A percentile compares a stretch with the other conserved stretches of the same genome.
Conservation (phyloP, 2,888 invertebrate species). For the Conops quadrifasciatus region DNA sequence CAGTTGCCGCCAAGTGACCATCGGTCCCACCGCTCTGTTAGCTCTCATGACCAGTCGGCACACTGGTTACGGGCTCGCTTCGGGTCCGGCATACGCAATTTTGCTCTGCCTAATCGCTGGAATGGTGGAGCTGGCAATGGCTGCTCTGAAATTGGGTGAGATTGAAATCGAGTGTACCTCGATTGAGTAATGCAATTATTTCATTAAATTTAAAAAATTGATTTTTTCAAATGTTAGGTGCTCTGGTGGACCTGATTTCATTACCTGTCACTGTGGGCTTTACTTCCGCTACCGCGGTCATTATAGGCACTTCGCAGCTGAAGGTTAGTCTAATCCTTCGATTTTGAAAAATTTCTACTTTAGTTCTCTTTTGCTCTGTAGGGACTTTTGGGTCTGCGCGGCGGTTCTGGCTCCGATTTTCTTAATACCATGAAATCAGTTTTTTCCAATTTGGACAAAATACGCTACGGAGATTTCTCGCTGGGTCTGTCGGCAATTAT, state of each 20-base stretch:
- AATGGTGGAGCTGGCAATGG: slow-evolving; percentile 82
- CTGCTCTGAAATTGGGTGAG: slow-evolving; percentile 78
- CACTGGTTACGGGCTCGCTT: slow-evolving; percentile 59
- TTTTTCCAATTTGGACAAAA: slow-evolving; percentile 73
- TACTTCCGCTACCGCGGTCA: slow-evolving; percentile 90
- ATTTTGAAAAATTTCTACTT: background rate
- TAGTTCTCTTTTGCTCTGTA: slow-evolving; percentile 33
- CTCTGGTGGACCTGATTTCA: slow-evolving; percentile 88
- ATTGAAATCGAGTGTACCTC: slow-evolving; percentile 1
- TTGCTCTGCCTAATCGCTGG: slow-evolving; percentile 85
- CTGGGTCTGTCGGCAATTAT: slow-evolving; percentile 79
- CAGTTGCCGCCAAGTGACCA: slow-evolving; percentile 85
- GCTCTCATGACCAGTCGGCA: slow-evolving; percentile 86
- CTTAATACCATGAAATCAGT: slow-evolving; percentile 79
- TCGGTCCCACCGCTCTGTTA: slow-evolving; percentile 90
- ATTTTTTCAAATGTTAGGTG: slow-evolving; percentile 68
- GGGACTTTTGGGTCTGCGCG: slow-evolving; percentile 76
- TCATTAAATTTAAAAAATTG: no score
- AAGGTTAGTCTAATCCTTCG: slow-evolving; percentile 63
- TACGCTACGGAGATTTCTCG: slow-evolving; percentile 74
- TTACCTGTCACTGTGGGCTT: slow-evolving; percentile 90
- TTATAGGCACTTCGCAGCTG: slow-evolving; percentile 86
- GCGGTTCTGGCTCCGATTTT: slow-evolving; percentile 76
- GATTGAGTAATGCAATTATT: background rate
- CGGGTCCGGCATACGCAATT: slow-evolving; percentile 79